These are phyloP conservation scores for Tetrao urogallus DNA, from an alignment of 2,113 vertebrate species.

Conservation along the genomic window DNA sequence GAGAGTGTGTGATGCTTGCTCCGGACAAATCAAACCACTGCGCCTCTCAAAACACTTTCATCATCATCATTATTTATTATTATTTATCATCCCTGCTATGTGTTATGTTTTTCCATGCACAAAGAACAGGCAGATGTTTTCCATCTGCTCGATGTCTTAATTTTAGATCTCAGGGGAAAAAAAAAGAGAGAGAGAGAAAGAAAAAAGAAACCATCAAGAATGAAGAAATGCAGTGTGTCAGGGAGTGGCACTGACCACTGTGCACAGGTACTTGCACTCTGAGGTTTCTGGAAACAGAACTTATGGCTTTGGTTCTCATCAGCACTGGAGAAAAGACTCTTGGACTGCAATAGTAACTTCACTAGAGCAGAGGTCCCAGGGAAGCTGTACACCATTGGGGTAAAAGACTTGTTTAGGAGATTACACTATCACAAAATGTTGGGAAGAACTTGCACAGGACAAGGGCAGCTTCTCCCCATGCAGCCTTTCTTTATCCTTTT, in stretches of 20 bases:
- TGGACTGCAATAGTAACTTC: neutral
- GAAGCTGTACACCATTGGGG: neutral
- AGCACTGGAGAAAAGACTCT: neutral
- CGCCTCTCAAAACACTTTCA: constrained; percentile 44
- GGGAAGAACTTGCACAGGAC: neutral
- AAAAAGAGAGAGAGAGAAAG: neutral
- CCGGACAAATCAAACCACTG: constrained; percentile 31
- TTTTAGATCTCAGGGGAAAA: neutral
- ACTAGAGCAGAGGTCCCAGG: neutral
- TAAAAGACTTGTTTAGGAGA: neutral
- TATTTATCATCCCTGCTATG: constrained; percentile 58
- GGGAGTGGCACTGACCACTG: neutral
- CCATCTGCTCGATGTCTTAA: constrained; percentile 56
- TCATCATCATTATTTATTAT: constrained; percentile 67
- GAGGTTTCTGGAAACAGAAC: neutral
- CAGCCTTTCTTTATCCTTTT: neutral
- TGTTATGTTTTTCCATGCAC: constrained; percentile 60
- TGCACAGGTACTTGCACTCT: neutral
- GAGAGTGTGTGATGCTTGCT: constrained; percentile 12
- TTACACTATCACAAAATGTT: neutral
- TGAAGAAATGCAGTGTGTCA: neutral
- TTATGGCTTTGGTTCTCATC: neutral
- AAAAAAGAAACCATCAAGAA: neutral
- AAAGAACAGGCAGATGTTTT: constrained; percentile 68
- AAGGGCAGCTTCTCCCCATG: neutral